These are phyloP conservation scores for Napeogenes sylphis DNA, from an alignment of 2,888 invertebrate species.

Conservation along the genomic window DNA sequence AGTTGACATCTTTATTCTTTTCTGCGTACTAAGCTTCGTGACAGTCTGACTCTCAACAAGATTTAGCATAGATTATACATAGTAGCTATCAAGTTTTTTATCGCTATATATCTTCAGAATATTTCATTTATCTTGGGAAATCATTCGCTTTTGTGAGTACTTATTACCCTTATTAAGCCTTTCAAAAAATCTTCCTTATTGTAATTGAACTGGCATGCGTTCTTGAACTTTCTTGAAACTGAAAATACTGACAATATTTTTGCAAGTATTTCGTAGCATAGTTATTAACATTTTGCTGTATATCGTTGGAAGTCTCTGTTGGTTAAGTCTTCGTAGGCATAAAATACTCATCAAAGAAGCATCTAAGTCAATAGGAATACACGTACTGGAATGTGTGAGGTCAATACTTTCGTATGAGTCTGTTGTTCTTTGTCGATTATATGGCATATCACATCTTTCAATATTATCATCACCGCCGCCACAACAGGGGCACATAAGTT, in stretches of 20 bases:
- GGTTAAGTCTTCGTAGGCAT: conserved; percentile 43
- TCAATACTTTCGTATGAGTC: conserved; percentile 58
- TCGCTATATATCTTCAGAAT: background rate
- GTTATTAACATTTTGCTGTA: conserved; percentile 44
- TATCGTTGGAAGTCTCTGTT: conserved; percentile 39
- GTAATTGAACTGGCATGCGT: background rate
- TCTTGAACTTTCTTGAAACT: conserved; percentile 13
- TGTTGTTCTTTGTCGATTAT: conserved; percentile 34
- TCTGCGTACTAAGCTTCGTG: background rate
- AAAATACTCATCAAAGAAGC: conserved; percentile 59
- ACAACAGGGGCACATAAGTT: conserved; percentile 57
- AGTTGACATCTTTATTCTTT: conserved; percentile 6
- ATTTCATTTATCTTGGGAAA: background rate
- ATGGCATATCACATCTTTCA: conserved; percentile 31
- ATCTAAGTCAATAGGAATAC: conserved; percentile 43
- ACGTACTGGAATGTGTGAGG: conserved; percentile 36
- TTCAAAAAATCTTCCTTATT: background rate
- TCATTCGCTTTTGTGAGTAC: background rate
- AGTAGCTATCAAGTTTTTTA: background rate
- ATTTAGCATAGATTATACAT: background rate
- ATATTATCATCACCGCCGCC: conserved; percentile 44
- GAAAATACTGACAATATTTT: conserved; percentile 37
- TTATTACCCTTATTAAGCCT: background rate
- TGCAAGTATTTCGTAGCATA: conserved; percentile 48
- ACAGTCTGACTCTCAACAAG: background rate